A percentile compares a stretch with the other conserved stretches of the same genome.
Conservation (phyloP, 1,140 invertebrate species). For the Adelges cooleyi region DNA sequence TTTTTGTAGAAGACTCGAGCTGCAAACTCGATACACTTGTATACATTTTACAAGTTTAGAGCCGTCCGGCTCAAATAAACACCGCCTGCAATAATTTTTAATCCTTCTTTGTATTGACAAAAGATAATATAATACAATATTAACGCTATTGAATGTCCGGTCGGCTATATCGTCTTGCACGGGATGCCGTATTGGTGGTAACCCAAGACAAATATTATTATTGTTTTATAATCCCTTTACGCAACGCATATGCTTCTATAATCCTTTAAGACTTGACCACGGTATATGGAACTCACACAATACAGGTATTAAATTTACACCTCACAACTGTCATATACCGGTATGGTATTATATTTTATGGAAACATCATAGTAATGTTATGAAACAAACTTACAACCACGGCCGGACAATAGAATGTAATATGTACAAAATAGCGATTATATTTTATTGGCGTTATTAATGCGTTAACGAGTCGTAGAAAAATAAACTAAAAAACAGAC, state of each 20-base stretch:
- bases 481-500: too few relatives aligned
- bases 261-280: slow-evolving; percentile 6
- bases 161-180: slow-evolving; percentile 18
- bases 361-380: background rate
- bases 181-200: background rate
- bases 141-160: slow-evolving; percentile 20
- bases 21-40: slow-evolving; percentile 7
- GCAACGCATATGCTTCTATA: background rate
- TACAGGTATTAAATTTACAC: background rate
- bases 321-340: background rate
- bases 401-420: too few relatives aligned
- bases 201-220: slow-evolving; percentile 11
- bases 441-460: too few relatives aligned
- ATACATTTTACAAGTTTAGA: background rate
- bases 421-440: too few relatives aligned
- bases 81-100: background rate
- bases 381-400: too few relatives aligned
- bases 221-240: slow-evolving; percentile 11
- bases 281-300: background rate
- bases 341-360: too few relatives aligned
- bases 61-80: background rate
- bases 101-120: slow-evolving; percentile 25
- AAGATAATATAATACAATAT: too few relatives aligned
- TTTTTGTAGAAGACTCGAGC: background rate
- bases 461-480: too few relatives aligned